Conservation (phyloP, 2,888 invertebrate species). For the Drosophila paranaensis region DNA sequence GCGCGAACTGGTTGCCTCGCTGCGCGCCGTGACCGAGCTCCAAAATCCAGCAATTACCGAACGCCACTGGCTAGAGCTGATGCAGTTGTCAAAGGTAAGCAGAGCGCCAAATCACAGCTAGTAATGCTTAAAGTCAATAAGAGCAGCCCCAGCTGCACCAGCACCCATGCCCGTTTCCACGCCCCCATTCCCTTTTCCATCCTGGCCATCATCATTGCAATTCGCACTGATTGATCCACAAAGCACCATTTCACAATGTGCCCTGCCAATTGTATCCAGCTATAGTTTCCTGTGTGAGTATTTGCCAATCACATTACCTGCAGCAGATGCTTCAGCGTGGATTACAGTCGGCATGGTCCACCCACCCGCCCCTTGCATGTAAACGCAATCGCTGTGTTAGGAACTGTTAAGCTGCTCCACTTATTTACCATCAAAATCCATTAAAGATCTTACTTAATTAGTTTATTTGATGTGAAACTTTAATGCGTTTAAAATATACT, state of each 20-base stretch:
- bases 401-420: neutral
- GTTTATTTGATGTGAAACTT: too few relatives aligned
- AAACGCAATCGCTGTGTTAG: neutral
- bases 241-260: conserved; percentile 27
- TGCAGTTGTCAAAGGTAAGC: conserved; percentile 94
- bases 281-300: conserved; percentile 16
- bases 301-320: conserved; percentile 52
- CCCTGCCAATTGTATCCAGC: conserved; percentile 12
- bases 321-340: conserved; percentile 14
- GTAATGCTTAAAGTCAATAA: conserved; percentile 32
- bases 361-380: neutral
- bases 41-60: conserved; percentile 98
- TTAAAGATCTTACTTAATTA: too few relatives aligned
- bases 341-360: neutral
- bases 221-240: conserved; percentile 53
- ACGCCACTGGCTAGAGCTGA: conserved; percentile 97
- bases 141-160: neutral
- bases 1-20: conserved; percentile 96
- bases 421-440: too few relatives aligned
- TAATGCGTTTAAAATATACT: too few relatives aligned
- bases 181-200: neutral
- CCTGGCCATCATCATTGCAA: conserved; percentile 12
- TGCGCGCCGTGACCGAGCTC: conserved; percentile 96
- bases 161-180: neutral
- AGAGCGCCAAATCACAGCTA: conserved; percentile 23